Conservation (phyloP, 2,888 invertebrate species). For the Drosophila mulleri region DNA sequence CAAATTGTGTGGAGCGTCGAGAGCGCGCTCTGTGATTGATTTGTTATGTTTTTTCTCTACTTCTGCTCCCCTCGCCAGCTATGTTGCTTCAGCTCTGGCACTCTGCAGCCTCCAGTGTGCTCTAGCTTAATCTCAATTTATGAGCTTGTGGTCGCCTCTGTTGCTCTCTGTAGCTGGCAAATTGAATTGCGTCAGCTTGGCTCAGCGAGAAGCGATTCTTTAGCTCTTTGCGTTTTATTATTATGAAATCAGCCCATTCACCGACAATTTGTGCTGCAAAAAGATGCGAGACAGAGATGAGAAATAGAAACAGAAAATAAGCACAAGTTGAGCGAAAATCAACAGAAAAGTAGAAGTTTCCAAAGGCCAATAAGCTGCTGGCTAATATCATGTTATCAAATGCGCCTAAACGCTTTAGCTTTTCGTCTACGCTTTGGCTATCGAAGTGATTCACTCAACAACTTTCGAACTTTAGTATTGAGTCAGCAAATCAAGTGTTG, state of each 20-base stretch:
- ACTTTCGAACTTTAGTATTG: slow-evolving; percentile 50
- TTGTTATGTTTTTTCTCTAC: slow-evolving; percentile 55
- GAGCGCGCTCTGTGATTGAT: slow-evolving; percentile 70
- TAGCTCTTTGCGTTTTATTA: slow-evolving; percentile 67
- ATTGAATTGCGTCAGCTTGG: slow-evolving; percentile 77
- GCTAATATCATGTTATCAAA: slow-evolving; percentile 61
- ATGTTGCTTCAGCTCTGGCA: background rate
- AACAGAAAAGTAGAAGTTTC: slow-evolving; percentile 33
- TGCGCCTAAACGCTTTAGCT: slow-evolving; percentile 36
- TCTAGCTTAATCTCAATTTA: slow-evolving; percentile 77
- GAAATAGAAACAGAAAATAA: slow-evolving; percentile 6
- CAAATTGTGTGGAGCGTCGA: slow-evolving; percentile 70
- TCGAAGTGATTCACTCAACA: slow-evolving; percentile 57
- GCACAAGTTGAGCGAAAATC: background rate
- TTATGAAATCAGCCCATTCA: slow-evolving; percentile 76
- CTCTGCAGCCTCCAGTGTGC: slow-evolving; percentile 37
- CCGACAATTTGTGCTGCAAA: slow-evolving; percentile 64
- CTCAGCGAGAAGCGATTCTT: slow-evolving; percentile 36
- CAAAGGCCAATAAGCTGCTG: slow-evolving; percentile 44
- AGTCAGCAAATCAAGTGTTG: slow-evolving; percentile 54
- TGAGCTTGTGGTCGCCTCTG: slow-evolving; percentile 64
- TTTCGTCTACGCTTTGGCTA: slow-evolving; percentile 31
- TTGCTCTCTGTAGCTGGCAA: slow-evolving; percentile 57
- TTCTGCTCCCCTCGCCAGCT: background rate
- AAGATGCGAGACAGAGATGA: background rate